phyloP scores from a whole-genome alignment of 2,113 vertebrate genomes.

The Etheostoma cragini region DNA sequence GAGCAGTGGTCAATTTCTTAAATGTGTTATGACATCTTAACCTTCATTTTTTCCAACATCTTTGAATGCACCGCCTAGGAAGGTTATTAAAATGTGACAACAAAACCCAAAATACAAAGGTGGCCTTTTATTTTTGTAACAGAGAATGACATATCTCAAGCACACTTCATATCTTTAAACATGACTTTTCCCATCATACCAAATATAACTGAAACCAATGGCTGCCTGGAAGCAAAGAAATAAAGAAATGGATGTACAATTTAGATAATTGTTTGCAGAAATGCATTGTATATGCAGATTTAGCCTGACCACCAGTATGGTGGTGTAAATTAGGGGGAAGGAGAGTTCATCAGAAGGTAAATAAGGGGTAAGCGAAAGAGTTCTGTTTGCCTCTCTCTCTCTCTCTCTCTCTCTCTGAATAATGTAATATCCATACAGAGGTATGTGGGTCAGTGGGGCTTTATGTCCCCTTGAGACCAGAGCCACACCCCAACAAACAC shows the following conservation, averaged over 20 bases:
- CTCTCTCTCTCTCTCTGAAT: constrained; percentile 48
- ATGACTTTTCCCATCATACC: background rate
- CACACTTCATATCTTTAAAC: background rate
- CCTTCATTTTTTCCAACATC: background rate
- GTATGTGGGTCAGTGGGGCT: constrained; percentile 81
- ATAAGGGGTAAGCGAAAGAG: background rate
- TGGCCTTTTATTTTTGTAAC: background rate
- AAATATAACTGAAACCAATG: background rate
- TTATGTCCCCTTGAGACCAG: constrained; percentile 55
- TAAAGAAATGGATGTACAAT: background rate
- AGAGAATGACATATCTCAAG: background rate
- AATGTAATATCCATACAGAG: constrained; percentile 66
- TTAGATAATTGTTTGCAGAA: background rate
- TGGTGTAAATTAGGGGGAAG: background rate
- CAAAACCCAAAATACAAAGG: background rate
- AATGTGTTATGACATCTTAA: background rate
- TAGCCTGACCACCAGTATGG: background rate
- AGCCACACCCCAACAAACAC: constrained; percentile 58
- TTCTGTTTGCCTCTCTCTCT: background rate
- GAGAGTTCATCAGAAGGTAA: constrained; percentile 38
- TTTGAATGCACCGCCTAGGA: background rate
- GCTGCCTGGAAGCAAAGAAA: background rate
- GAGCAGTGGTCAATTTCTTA: background rate
- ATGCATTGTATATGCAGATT: background rate
- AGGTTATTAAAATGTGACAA: background rate